These are phyloP conservation scores for Stomatorhinus walkeri DNA, from an alignment of 2,797 vertebrate species.

Conservation along the genomic window DNA sequence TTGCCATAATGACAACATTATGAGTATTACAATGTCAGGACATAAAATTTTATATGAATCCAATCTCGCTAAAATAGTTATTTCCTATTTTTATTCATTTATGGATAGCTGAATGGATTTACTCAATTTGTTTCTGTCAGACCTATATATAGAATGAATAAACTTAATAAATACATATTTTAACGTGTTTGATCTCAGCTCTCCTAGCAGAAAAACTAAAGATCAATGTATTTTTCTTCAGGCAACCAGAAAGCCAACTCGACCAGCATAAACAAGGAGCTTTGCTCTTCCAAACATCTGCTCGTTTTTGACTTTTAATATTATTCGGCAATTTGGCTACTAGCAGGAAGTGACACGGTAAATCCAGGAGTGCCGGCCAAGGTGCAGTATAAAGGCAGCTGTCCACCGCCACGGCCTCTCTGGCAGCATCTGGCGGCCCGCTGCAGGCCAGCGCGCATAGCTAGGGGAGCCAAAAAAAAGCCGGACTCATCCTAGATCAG, in stretches of 20 bases:
- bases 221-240: not conserved
- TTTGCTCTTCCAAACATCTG: not conserved
- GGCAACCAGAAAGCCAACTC: not conserved
- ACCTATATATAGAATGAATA: not conserved
- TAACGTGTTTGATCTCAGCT: not conserved
- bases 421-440: not conserved
- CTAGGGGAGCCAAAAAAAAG: not conserved
- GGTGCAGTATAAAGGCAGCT: not conserved
- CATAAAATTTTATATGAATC: not conserved
- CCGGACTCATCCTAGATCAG: not conserved
- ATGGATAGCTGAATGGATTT: not conserved
- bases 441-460: not conserved
- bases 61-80: not conserved
- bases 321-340: not conserved
- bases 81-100: not conserved
- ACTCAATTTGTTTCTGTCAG: not conserved
- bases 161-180: not conserved
- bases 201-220: not conserved
- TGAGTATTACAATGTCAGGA: constrained; percentile 25
- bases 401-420: not conserved
- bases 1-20: constrained; percentile 38
- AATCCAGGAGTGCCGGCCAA: not conserved
- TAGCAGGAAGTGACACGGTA: not conserved
- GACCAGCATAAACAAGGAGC: not conserved
- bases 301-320: not conserved